These are phyloP conservation scores for Eupithecia exiguata DNA, from an alignment of 2,888 invertebrate genomes.

Conservation along the genomic window DNA sequence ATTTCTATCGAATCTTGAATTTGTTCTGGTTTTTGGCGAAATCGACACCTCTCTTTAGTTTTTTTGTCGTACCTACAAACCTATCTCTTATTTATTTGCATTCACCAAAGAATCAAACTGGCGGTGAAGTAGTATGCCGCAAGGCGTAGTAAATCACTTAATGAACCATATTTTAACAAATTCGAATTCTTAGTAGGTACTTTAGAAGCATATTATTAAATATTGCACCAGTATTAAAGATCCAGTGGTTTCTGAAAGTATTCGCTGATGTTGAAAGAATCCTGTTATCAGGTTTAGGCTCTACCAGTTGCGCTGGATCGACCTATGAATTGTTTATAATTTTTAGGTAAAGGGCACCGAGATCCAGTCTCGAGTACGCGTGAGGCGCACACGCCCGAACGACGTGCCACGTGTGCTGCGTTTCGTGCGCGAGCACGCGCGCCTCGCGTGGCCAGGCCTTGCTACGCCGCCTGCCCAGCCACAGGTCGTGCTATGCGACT, in stretches of 20 bases:
- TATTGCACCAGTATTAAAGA: not conserved
- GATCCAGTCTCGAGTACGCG: conserved; percentile 64
- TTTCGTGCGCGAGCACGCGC: conserved; percentile 70
- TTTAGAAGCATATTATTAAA: not conserved
- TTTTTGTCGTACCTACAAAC: not conserved
- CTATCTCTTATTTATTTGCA: not conserved
- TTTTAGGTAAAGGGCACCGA: conserved; percentile 64
- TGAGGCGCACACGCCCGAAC: conserved; percentile 68
- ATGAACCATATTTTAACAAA: no score
- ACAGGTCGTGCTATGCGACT: conserved; percentile 66
- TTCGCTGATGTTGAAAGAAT: not conserved
- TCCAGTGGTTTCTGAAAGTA: not conserved
- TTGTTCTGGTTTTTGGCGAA: not conserved
- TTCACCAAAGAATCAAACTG: not conserved
- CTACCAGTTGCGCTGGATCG: not conserved
- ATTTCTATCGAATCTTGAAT: not conserved
- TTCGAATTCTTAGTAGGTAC: not conserved
- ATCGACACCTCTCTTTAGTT: not conserved
- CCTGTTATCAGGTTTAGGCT: not conserved
- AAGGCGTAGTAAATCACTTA: no score
- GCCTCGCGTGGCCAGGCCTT: conserved; percentile 64
- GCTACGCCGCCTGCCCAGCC: conserved; percentile 51
- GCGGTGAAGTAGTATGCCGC: not conserved
- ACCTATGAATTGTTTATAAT: not conserved
- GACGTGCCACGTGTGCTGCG: conserved; percentile 72